Percentiles rank a stretch among this genome's conserved stretches.
These are phyloP conservation scores for Rugalucina vietnamica DNA, from an alignment of 2,888 invertebrate genomes.

Conservation along the genomic window DNA sequence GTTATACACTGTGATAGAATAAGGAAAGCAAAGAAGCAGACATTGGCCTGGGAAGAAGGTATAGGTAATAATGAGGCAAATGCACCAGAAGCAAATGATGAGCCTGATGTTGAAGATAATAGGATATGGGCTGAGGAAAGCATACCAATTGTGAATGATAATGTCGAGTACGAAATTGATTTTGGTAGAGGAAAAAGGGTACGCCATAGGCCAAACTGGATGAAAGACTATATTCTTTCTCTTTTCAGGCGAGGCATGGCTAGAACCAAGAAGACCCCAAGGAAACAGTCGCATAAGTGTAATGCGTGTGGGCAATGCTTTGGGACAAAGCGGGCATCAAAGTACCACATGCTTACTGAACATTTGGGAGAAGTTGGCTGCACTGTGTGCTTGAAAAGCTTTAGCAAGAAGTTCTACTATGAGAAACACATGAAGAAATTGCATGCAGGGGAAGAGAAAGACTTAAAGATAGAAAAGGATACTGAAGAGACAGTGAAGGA, in stretches of 20 bases:
- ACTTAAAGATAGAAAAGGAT: too few relatives aligned
- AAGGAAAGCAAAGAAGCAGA: slow-evolving; percentile 2
- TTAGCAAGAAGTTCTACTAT: slow-evolving; percentile 9
- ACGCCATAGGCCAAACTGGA: background rate
- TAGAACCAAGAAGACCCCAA: background rate
- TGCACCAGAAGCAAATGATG: too few relatives aligned
- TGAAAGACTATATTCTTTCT: slow-evolving; percentile 15
- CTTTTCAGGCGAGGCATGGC: background rate
- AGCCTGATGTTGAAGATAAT: background rate
- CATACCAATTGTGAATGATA: background rate
- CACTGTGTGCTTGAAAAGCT: background rate
- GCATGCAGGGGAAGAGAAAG: too few relatives aligned
- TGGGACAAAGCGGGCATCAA: background rate
- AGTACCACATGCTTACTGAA: background rate
- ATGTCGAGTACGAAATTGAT: background rate
- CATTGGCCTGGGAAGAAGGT: background rate
- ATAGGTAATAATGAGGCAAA: too few relatives aligned
- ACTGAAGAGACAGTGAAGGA: too few relatives aligned
- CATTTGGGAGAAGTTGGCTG: background rate
- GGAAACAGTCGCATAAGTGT: background rate
- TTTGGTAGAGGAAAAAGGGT: background rate
- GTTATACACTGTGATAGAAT: slow-evolving; percentile 24
- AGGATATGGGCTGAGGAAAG: background rate
- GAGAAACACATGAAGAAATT: too few relatives aligned
- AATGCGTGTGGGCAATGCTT: background rate